Evolutionary conservation across 2,113 vertebrate species (phyloP).

Genomic region (Grantiella picta): DNA sequence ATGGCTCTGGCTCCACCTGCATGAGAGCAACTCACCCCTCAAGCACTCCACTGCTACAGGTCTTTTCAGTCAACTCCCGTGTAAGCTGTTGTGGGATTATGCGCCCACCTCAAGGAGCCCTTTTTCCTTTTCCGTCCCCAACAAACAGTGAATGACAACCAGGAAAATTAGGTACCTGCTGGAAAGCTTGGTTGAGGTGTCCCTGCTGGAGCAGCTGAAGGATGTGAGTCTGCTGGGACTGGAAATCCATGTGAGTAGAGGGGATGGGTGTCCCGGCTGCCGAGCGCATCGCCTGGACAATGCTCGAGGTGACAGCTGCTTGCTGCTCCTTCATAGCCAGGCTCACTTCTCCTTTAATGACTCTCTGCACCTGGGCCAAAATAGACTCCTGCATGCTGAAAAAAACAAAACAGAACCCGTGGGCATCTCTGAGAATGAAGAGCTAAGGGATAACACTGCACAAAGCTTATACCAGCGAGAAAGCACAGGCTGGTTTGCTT

Average conservation of each 20-base stretch:
- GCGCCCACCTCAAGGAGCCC: not conserved
- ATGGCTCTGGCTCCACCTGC: not conserved
- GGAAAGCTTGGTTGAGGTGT: constrained; percentile 97
- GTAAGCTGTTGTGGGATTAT: not conserved
- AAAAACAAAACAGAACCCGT: not conserved
- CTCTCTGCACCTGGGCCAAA: constrained; percentile 90
- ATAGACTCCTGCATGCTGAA: constrained; percentile 94
- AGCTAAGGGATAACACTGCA: not conserved
- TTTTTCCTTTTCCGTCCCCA: not conserved
- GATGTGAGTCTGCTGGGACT: constrained; percentile 91
- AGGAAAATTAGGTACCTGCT: constrained; percentile 80
- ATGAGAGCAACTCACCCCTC: not conserved
- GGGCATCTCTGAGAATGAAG: not conserved
- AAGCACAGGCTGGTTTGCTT: not conserved
- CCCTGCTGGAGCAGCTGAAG: constrained; percentile 95
- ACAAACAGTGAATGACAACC: not conserved
- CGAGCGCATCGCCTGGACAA: constrained; percentile 98
- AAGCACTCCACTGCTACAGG: not conserved
- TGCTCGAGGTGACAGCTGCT: constrained; percentile 91
- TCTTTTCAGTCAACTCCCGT: not conserved
- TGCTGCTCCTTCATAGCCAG: constrained; percentile 98
- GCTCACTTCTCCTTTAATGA: constrained; percentile 95
- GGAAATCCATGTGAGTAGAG: constrained; percentile 90
- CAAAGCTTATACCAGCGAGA: not conserved
- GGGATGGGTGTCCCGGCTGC: constrained; percentile 92